Evolutionary conservation across 2,888 invertebrate genomes (phyloP), one percentile per base, ranked within the genome.

Genomic region (Polyploca ridens): DNA sequence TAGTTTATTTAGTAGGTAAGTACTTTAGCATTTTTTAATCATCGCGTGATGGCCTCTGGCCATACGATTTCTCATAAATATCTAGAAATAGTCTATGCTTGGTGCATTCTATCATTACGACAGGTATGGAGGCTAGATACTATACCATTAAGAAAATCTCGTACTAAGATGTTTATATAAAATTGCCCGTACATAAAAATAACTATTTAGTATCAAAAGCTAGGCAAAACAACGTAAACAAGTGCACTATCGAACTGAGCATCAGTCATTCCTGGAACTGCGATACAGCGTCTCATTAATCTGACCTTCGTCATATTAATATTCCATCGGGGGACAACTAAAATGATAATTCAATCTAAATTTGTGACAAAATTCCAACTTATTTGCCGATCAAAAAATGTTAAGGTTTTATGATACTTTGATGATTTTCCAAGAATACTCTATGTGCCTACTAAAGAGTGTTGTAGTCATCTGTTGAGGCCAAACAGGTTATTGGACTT

Each of bases 231-330:
- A 44, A 10, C 19, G 10, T 60, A 41, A 19, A 60, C 38, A 60
- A 16, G n/a, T 13, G 3, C 3, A 41, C 13, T 11, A 41, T 60
- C 13, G 27, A 61, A 19, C 60, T 13, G 41, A 41, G 19, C 10
- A 10, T 16, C 16, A 59, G 38, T 27, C 61, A 41, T 61, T 61
- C 61, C 41, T 13, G 41, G 61, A 61, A 61, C 41, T 27, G 59
- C 59, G 61, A 44, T 61, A 44, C 46, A 27, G 5, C 44, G 60
- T 61, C 61, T 61, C 61, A 61, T 61, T 61, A 61, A 61, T 61
- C 16, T 41, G 61, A 61, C 61, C 61, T 61, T 61, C 41, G 19
- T 54, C 16, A 54, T 54, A 13, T 61, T 61, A 27, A 41, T 61
- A 61, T 61, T 61, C 61, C 14, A 61, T 41, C 5, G 2, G 6